A percentile compares a stretch with the other conserved stretches of the same genome.
phyloP scores from a whole-genome alignment of 1,140 invertebrate species.

The Aplysia californica region DNA sequence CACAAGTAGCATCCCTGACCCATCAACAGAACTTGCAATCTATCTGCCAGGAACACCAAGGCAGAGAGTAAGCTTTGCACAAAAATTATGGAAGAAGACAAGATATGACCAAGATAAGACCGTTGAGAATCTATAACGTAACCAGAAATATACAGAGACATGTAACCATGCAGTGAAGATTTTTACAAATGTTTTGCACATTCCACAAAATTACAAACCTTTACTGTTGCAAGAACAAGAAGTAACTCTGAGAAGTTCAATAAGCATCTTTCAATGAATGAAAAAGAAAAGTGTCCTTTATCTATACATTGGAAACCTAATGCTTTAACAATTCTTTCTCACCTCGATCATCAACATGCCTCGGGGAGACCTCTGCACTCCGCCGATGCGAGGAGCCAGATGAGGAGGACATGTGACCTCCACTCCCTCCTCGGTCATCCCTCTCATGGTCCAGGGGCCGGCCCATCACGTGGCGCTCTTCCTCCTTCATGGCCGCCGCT shows the following conservation, averaged over 20 bases:
- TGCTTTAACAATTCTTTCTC: not conserved
- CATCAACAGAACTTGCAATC: too few species aligned
- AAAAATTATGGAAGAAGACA: too few species aligned
- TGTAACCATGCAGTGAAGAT: not conserved
- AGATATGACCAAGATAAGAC: too few species aligned
- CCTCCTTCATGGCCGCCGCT: constrained; percentile 26
- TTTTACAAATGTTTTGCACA: not conserved
- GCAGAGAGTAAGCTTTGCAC: too few species aligned
- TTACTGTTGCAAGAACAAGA: too few species aligned
- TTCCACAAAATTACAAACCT: not conserved
- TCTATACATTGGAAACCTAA: not conserved
- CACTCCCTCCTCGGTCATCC: constrained; percentile 27
- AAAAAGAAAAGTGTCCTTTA: too few species aligned
- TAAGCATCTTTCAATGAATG: too few species aligned
- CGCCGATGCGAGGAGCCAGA: constrained; percentile 41
- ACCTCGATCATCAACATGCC: constrained; percentile 59
- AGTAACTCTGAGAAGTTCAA: too few species aligned
- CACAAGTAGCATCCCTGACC: too few species aligned
- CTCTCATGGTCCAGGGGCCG: constrained; percentile 14
- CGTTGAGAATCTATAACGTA: too few species aligned
- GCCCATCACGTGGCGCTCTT: constrained; percentile 31
- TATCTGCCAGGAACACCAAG: too few species aligned
- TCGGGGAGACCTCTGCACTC: constrained; percentile 53
- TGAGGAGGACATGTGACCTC: constrained; percentile 1
- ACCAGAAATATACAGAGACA: not conserved